phyloP scores from a whole-genome alignment of 2,888 invertebrate genomes.

The Drosophila helvetica region DNA sequence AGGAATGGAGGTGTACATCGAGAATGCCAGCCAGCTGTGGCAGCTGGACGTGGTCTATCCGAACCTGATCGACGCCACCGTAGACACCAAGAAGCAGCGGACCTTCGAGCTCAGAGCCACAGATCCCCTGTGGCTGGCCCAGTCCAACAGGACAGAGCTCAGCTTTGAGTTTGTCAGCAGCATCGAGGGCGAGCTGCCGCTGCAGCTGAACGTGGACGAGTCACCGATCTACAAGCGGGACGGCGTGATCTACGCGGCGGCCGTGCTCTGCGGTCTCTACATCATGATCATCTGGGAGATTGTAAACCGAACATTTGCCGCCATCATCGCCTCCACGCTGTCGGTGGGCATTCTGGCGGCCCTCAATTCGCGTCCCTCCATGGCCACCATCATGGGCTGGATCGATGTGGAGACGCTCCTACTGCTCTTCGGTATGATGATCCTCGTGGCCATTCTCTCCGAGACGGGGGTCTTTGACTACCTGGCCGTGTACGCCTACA shows the following conservation, averaged over 20 bases:
- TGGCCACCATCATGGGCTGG: constrained; percentile 89
- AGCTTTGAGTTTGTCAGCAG: constrained; percentile 78
- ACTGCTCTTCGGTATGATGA: constrained; percentile 92
- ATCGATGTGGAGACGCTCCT: constrained; percentile 89
- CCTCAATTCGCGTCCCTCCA: constrained; percentile 88
- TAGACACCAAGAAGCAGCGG: constrained; percentile 84
- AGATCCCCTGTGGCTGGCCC: constrained; percentile 48
- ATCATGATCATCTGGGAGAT: constrained; percentile 91
- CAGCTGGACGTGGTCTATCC: constrained; percentile 81
- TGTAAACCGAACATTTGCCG: constrained; percentile 89
- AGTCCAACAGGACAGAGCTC: constrained; percentile 68
- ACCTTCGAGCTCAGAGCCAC: constrained; percentile 73
- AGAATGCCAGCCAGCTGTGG: constrained; percentile 76
- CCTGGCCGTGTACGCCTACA: constrained; percentile 88
- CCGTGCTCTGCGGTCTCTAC: constrained; percentile 89
- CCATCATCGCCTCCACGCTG: constrained; percentile 89
- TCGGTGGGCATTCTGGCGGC: constrained; percentile 89
- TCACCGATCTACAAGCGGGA: constrained; percentile 87
- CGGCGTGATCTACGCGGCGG: constrained; percentile 90
- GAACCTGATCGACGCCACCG: constrained; percentile 81
- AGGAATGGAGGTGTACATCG: constrained; percentile 62
- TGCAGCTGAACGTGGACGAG: constrained; percentile 87
- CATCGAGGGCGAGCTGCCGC: constrained; percentile 82
- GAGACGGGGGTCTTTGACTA: constrained; percentile 93
- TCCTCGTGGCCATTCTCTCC: constrained; percentile 90